phyloP scores from a whole-genome alignment of 92 coral and sea anemone species.

The Meandrina meandrites region DNA sequence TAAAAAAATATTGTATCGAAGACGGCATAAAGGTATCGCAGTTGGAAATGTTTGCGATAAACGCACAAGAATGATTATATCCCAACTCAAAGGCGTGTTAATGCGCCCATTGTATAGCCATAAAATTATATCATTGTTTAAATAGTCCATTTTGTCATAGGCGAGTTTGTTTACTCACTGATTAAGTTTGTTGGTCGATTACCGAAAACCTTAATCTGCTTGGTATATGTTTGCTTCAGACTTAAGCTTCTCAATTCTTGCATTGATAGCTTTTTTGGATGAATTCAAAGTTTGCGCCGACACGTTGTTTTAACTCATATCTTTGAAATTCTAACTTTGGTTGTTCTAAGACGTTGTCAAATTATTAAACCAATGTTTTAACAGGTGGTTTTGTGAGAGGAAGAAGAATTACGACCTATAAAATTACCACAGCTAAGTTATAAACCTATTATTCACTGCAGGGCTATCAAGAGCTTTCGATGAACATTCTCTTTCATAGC shows the following conservation, averaged over 20 bases:
- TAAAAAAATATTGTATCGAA: background rate
- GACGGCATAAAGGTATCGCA: background rate
- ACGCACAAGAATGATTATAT: background rate
- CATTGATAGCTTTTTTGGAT: background rate
- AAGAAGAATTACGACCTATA: background rate
- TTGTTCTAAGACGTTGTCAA: background rate
- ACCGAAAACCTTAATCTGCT: background rate
- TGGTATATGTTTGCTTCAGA: background rate
- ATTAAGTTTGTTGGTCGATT: background rate
- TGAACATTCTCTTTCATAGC: background rate
- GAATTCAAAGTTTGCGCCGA: background rate
- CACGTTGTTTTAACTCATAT: background rate
- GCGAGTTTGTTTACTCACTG: background rate
- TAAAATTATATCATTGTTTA: slow-evolving; percentile 16
- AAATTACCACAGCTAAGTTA: background rate
- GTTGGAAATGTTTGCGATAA: background rate
- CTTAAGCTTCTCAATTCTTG: background rate
- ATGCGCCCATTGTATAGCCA: background rate
- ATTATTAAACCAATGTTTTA: background rate
- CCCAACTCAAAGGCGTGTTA: background rate
- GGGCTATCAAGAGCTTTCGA: background rate
- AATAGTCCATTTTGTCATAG: background rate
- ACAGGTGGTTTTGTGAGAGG: background rate
- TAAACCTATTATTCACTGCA: no score
- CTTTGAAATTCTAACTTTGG: background rate